Conservation (phyloP, 1,140 invertebrate genomes). For the Eubasilissa regina region DNA sequence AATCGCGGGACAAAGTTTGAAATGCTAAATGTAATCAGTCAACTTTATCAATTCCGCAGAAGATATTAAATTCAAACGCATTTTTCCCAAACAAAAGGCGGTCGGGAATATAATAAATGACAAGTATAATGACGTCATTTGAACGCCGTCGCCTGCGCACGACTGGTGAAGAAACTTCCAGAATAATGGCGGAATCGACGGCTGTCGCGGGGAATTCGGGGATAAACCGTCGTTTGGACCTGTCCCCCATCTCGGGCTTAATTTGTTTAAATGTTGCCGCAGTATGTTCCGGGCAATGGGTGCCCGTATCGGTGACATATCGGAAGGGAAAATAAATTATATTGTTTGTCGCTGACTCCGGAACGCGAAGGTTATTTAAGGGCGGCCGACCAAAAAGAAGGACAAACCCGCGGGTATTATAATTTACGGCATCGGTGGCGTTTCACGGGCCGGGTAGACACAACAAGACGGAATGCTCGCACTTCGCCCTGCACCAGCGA, state of each 20-base stretch:
- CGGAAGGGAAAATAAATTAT: slow-evolving; percentile 55
- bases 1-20: no score
- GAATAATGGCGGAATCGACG: slow-evolving; percentile 8
- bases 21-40: background rate
- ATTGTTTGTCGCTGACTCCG: slow-evolving; percentile 37
- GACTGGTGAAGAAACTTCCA: slow-evolving; percentile 22
- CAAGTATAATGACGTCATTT: slow-evolving; percentile 5
- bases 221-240: slow-evolving; percentile 13
- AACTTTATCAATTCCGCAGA: slow-evolving; percentile 5
- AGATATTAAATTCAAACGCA: slow-evolving; percentile 1
- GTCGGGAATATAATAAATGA: slow-evolving; percentile 9
- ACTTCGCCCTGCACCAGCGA: slow-evolving; percentile 11
- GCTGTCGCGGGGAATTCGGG: slow-evolving; percentile 10
- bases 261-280: slow-evolving; percentile 53
- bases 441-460: slow-evolving; percentile 30
- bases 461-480: slow-evolving; percentile 29
- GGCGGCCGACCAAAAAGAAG: slow-evolving; percentile 47
- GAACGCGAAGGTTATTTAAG: slow-evolving; percentile 35
- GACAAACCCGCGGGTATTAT: slow-evolving; percentile 32
- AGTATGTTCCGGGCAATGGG: slow-evolving; percentile 14
- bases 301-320: slow-evolving; percentile 54
- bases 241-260: slow-evolving; percentile 40
- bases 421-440: slow-evolving; percentile 12
- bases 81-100: background rate
- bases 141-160: slow-evolving; percentile 16